Evolutionary conservation across 2,888 invertebrate genomes (phyloP).

Genomic region (Limnephilus marmoratus): DNA sequence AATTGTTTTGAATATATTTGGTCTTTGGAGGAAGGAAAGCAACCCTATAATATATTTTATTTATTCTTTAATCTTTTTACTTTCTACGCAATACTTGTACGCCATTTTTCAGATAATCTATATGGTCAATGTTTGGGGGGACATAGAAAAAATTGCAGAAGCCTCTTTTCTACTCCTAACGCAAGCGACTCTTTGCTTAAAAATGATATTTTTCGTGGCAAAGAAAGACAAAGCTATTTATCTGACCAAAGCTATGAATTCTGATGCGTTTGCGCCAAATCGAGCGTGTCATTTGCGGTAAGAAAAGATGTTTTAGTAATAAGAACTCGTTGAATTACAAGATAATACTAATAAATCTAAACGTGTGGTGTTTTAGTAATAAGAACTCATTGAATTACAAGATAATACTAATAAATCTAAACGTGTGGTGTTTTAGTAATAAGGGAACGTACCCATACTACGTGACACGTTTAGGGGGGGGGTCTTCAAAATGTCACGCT

Average conservation of each 20-base stretch:
- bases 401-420: too few species aligned
- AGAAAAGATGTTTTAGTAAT: conserved; percentile 6
- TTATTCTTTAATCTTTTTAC: conserved; percentile 38
- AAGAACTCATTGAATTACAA: too few species aligned
- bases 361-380: too few species aligned
- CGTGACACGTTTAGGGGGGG: too few species aligned
- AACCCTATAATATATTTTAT: conserved; percentile 37
- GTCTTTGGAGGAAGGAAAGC: conserved; percentile 59
- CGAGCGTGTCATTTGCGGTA: conserved; percentile 42
- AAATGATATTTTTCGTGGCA: conserved; percentile 58
- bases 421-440: too few species aligned
- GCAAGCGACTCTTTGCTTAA: conserved; percentile 62
- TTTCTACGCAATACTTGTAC: conserved; percentile 64
- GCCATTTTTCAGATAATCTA: conserved; percentile 63
- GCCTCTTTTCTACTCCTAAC: conserved; percentile 64
- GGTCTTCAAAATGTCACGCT: too few species aligned
- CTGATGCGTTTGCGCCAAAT: conserved; percentile 49
- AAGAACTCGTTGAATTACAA: not conserved
- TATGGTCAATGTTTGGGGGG: conserved; percentile 61
- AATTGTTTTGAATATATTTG: conserved; percentile 57
- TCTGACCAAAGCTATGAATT: conserved; percentile 54
- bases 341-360: too few species aligned
- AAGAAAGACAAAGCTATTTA: conserved; percentile 47
- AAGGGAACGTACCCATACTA: too few species aligned
- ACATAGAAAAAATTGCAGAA: conserved; percentile 65